phyloP scores from a whole-genome alignment of 1,140 invertebrate genomes.

The Pararge aegeria region DNA sequence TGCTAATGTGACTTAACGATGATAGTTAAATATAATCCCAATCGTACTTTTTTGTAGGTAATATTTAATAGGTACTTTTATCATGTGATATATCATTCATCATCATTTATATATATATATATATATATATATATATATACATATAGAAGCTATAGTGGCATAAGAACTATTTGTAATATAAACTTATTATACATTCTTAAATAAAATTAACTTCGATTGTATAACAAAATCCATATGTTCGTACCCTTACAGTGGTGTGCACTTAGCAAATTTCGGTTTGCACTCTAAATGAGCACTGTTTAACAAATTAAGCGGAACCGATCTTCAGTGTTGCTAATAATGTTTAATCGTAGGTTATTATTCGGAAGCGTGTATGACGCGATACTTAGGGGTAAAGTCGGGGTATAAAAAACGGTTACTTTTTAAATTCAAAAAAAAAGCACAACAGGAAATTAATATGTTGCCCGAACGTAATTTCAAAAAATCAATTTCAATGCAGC shows the following conservation, averaged over 20 bases:
- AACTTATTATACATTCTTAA: too few relatives aligned
- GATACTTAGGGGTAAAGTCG: slow-evolving; percentile 30
- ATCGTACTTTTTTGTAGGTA: too few relatives aligned
- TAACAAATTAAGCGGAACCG: slow-evolving; percentile 48
- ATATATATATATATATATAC: too few relatives aligned
- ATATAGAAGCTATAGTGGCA: too few relatives aligned
- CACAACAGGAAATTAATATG: not conserved
- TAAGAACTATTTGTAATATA: too few relatives aligned
- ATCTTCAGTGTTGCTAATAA: slow-evolving; percentile 28
- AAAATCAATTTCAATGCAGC: not conserved
- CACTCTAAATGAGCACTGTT: slow-evolving; percentile 52
- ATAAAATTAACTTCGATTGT: too few relatives aligned
- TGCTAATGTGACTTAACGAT: too few relatives aligned
- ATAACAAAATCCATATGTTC: too few relatives aligned
- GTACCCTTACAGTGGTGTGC: slow-evolving; percentile 40
- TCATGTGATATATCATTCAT: too few relatives aligned
- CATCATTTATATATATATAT: too few relatives aligned
- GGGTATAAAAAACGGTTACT: slow-evolving; percentile 5
- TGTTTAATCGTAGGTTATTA: slow-evolving; percentile 48
- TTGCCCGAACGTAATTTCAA: not conserved
- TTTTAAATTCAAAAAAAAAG: not conserved
- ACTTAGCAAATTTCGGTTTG: slow-evolving; percentile 56
- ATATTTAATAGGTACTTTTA: too few relatives aligned
- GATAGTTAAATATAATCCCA: too few relatives aligned
- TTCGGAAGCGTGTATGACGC: slow-evolving; percentile 52